Conservation (phyloP, 2,113 vertebrate genomes). For the Sminthopsis crassicaudata region DNA sequence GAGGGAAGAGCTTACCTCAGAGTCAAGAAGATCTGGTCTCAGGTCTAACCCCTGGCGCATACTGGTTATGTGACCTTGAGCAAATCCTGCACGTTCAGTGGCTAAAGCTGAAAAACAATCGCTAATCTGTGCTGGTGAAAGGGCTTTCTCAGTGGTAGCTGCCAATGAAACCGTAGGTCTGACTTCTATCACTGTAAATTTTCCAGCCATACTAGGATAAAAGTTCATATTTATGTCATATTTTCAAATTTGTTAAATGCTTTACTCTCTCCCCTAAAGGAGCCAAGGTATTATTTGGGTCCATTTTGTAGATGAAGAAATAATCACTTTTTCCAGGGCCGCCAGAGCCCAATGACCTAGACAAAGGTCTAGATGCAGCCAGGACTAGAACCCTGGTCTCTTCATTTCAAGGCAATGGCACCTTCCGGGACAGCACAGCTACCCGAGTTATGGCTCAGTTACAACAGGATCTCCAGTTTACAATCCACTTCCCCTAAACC, state of each 20-base stretch:
- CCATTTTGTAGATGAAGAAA: not conserved
- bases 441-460: not conserved
- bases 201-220: not conserved
- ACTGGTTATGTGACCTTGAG: not conserved
- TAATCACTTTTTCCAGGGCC: not conserved
- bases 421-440: not conserved
- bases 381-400: not conserved
- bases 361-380: not conserved
- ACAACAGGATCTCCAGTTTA: not conserved
- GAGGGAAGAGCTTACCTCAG: not conserved
- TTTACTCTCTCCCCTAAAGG: not conserved
- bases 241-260: not conserved
- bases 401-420: not conserved
- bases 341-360: not conserved
- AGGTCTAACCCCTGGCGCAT: not conserved
- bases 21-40: not conserved
- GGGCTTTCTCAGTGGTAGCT: not conserved
- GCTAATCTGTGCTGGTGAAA: not conserved
- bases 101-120: not conserved
- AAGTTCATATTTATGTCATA: not conserved
- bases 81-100: not conserved
- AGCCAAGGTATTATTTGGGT: not conserved
- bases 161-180: not conserved
- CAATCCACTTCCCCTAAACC: not conserved
- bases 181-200: not conserved